Evolutionary conservation across 2,888 invertebrate genomes (phyloP), one percentile per base, ranked within the genome.

Genomic region (Sycophila texana): DNA sequence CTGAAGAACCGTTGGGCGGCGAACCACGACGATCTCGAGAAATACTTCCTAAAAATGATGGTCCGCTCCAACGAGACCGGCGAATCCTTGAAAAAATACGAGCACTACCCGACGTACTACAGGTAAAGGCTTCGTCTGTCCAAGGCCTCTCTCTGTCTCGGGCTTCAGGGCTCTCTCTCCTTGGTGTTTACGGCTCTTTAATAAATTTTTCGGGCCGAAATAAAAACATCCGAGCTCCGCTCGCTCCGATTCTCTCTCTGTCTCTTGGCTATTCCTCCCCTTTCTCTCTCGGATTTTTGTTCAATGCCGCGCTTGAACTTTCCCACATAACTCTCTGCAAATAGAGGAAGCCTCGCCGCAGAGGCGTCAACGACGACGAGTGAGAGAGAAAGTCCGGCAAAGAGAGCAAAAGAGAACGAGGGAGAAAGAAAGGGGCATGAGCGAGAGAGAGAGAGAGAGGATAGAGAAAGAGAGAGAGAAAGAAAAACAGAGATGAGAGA

Each of bases 1-100:
- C 91, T 98, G 76, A 98, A 98, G 89, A 95, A 97, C 88, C 94
- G 98, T 74, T 99, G 98, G 98, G 95, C 97, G 1, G 96, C 98
- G 0, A 98, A 98, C 91, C 97, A 96, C 86, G 98, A 98, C 89
- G 94, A 93, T 83, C 92, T 99, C 77, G 97, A 98, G 90, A 96
- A 96, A 85, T 97, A 93, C 91, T 95, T 95, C 90, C 93, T 98
- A 91, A 98, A 98, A 91, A 97, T 99, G 87, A 95, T 96, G 90
- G 94, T 99, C 72, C 93, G 99, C 4, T 96, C 95, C 85, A 96
- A 97, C 88, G 96, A 96, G 88, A 93, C 95, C 60, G 98, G 98
- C 4, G 94, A 95, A 86, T 95, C 95, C 87, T 91, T 94, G 86
- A 95, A 95, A 87, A 95, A 95, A 83, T 95, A 96, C 89, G 98